A percentile compares a stretch with the other conserved stretches of the same genome.
phyloP scores from a whole-genome alignment of 2,113 vertebrate species.

The Odocoileus virginianus region DNA sequence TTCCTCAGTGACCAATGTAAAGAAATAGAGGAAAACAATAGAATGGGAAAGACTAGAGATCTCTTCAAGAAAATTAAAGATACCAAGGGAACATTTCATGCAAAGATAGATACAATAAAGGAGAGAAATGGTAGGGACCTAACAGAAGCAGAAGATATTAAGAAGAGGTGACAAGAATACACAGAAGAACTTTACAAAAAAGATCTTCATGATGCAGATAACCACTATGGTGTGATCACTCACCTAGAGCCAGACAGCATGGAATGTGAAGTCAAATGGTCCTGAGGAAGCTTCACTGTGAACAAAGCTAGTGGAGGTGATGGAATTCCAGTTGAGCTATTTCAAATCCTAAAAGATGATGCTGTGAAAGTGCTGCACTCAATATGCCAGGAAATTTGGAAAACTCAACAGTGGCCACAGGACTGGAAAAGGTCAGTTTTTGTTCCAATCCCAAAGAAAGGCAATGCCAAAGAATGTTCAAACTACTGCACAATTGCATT shows the following conservation, averaged over 20 bases:
- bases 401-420: background rate
- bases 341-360: background rate
- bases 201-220: background rate
- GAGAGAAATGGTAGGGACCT: background rate
- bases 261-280: background rate
- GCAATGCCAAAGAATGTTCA: background rate
- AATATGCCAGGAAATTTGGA: background rate
- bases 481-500: background rate
- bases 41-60: background rate
- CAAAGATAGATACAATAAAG: background rate
- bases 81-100: background rate
- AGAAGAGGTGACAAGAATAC: background rate
- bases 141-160: background rate
- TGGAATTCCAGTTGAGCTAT: background rate
- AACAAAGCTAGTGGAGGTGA: background rate
- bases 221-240: background rate
- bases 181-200: background rate
- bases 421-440: background rate
- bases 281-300: background rate
- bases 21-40: background rate
- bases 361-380: background rate
- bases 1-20: background rate
- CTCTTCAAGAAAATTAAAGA: background rate
- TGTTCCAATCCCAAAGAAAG: background rate
- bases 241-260: background rate